These are phyloP conservation scores for Lottia scabra DNA, from an alignment of 2,888 invertebrate species.

Conservation along the genomic window DNA sequence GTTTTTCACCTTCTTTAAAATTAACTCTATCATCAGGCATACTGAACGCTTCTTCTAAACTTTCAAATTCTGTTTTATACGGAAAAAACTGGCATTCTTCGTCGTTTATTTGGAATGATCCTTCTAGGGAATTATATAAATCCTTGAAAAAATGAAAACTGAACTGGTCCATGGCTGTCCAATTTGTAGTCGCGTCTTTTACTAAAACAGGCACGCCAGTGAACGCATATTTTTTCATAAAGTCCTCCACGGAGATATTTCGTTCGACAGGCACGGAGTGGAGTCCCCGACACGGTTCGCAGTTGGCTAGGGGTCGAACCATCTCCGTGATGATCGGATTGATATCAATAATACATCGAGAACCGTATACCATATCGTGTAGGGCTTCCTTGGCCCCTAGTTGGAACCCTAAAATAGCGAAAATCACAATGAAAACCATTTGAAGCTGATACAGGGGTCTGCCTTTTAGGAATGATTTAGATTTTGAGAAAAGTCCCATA, in stretches of 20 bases:
- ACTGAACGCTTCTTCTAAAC: constrained; percentile 83
- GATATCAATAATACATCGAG: constrained; percentile 40
- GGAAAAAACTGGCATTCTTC: constrained; percentile 91
- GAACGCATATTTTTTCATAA: constrained; percentile 82
- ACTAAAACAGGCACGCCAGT: constrained; percentile 85
- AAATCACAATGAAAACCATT: constrained; percentile 18
- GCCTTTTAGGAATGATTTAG: background rate
- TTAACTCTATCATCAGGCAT: constrained; percentile 82
- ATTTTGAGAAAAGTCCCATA: background rate
- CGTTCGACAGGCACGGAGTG: constrained; percentile 76
- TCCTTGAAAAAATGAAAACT: constrained; percentile 84
- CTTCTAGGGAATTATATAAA: constrained; percentile 74
- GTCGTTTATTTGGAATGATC: constrained; percentile 55
- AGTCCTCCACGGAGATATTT: constrained; percentile 77
- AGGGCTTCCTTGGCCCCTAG: constrained; percentile 23
- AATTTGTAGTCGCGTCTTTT: constrained; percentile 83
- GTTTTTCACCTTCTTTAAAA: constrained; percentile 74
- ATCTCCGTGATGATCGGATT: constrained; percentile 55
- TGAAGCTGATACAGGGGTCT: constrained; percentile 16
- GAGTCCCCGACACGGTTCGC: constrained; percentile 80
- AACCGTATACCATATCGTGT: constrained; percentile 15
- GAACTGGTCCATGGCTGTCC: constrained; percentile 84
- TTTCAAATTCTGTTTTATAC: constrained; percentile 86
- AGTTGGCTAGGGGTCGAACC: constrained; percentile 84
- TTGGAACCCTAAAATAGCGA: constrained; percentile 15